Evolutionary conservation across 2,797 vertebrate genomes (phyloP), one percentile per base, ranked within the genome.

Genomic region (Zalophus californianus): DNA sequence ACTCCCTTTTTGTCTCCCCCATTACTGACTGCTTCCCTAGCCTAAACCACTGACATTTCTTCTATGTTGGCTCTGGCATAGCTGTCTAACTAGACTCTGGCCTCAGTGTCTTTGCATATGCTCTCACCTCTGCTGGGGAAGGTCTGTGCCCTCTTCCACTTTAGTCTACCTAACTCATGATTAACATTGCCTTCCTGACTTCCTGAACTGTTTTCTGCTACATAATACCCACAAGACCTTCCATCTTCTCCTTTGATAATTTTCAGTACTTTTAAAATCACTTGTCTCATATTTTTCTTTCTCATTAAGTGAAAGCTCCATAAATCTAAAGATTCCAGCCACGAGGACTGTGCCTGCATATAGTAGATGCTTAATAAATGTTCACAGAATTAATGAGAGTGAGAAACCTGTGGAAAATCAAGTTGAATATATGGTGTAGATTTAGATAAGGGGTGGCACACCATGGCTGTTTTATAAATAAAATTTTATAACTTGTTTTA

Each of bases 401-500:
- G 15, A 70, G 44, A 86, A 77, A 62, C 32, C 35, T 66, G 8
- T 83, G 38, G 29, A 85, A 92, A 80, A 66, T 87, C 54, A 93
- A 90, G 66, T 84, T 87, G 20, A 86, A 32, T 62, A 52, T 88
- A 18, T 75, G 48, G 32, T 18, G 7, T 86, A 0, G 27, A 50
- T 64, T 79, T 83, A 66, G 32, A 86, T 35, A 52, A 90, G 54
- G 13, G 12, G 14, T 44, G 78, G 18, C 23, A 93, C 11, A 58
- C 32, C 70, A 3, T 89, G 52, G 32, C 56, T 94, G 66, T 84
- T 96, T 90, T 73, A 18, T 86, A 86, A 91, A 50, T 87, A 66
- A 97, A 73, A 20, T 86, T 66, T 97, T 91, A 44, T 44, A 44
- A 44, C n/a, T 68, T 94, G 66, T 84, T 96, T 90, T 73, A 18